These are phyloP conservation scores for Lysandra coridon DNA, from an alignment of 2,888 invertebrate genomes.

Conservation along the genomic window DNA sequence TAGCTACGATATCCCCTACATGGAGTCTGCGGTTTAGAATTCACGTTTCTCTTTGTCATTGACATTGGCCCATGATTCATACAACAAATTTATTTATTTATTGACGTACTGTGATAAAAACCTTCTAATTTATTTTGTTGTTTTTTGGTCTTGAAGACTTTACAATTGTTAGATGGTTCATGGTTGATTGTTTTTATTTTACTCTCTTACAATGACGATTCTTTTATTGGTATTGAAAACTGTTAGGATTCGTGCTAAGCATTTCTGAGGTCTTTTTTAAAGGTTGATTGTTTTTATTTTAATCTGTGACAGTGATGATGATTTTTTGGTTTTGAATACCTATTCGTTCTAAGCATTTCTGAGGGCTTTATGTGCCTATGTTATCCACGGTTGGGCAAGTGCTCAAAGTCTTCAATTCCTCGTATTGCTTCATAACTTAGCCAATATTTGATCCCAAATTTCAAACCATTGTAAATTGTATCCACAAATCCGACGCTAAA, in stretches of 20 bases:
- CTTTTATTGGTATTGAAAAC: not conserved
- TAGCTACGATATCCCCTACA: not conserved
- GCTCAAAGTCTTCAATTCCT: too few relatives aligned
- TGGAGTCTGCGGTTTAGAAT: conserved; percentile 1
- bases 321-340: too few relatives aligned
- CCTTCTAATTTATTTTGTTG: not conserved
- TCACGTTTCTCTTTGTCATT: conserved; percentile 13
- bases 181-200: not conserved
- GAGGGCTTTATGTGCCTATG: too few relatives aligned
- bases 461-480: too few relatives aligned
- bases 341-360: too few relatives aligned
- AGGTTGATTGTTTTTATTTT: too few relatives aligned
- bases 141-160: not conserved
- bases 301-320: too few relatives aligned
- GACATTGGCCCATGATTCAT: conserved; percentile 22
- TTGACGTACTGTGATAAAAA: conserved; percentile 3
- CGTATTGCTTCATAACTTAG: not conserved
- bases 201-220: not conserved
- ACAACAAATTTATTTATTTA: too few relatives aligned
- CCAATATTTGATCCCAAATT: not conserved
- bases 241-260: too few relatives aligned
- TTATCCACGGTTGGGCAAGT: too few relatives aligned
- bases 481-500: not conserved
- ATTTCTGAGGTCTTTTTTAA: too few relatives aligned
- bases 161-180: not conserved